phyloP scores from a whole-genome alignment of 2,797 vertebrate species.

The Rhynchotus rufescens region DNA sequence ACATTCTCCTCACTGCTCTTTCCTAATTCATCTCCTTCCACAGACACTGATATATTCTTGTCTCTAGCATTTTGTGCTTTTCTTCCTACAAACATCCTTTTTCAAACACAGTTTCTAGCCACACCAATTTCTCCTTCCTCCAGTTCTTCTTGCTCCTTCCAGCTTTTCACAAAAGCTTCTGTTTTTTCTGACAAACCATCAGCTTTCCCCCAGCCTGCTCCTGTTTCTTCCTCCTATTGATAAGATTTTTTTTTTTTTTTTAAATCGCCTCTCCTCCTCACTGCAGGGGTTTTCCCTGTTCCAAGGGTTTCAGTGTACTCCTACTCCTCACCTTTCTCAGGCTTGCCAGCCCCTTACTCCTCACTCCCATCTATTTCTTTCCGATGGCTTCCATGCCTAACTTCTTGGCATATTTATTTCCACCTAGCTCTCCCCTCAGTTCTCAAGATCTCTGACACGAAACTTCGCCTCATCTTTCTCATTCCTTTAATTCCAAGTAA shows the following conservation, averaged over 20 bases:
- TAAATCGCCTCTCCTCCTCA: not conserved
- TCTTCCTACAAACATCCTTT: not conserved
- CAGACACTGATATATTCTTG: not conserved
- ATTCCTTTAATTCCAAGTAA: not conserved
- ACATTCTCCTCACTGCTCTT: not conserved
- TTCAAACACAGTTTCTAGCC: not conserved
- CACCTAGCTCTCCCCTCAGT: not conserved
- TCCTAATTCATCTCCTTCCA: not conserved
- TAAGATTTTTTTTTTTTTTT: not conserved
- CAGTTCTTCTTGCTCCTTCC: not conserved
- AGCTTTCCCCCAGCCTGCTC: not conserved
- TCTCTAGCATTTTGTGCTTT: fast-evolving
- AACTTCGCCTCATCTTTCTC: not conserved
- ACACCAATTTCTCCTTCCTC: not conserved
- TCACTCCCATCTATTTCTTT: not conserved
- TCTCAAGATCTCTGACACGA: not conserved
- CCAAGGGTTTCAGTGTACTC: not conserved
- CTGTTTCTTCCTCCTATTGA: not conserved
- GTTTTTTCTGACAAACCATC: not conserved
- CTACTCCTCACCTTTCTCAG: not conserved
- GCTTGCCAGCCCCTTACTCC: fast-evolving
- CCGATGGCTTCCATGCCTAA: not conserved
- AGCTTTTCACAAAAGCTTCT: not conserved
- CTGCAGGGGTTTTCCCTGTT: not conserved
- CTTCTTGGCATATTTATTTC: not conserved